A percentile compares a stretch with the other conserved stretches of the same genome.
These are phyloP conservation scores for Diploptera punctata DNA, from an alignment of 2,888 invertebrate genomes.

Conservation along the genomic window DNA sequence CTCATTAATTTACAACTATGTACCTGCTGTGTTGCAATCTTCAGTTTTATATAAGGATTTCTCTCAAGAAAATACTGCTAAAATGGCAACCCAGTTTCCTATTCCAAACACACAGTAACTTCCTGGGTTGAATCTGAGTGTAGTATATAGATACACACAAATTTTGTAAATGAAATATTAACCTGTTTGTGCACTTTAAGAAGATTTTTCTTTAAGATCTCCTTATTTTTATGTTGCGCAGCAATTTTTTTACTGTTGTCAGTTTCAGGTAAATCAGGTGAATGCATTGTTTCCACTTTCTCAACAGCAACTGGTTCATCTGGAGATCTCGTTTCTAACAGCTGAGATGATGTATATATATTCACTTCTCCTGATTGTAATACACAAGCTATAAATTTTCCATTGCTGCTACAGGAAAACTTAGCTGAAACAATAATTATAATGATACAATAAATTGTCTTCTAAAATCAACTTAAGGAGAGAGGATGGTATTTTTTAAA, in stretches of 20 bases:
- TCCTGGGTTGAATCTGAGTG: too few relatives aligned
- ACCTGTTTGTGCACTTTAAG: conserved; percentile 17
- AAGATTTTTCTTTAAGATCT: background rate
- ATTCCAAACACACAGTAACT: too few relatives aligned
- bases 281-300: background rate
- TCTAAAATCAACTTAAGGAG: too few relatives aligned
- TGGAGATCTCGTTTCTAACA: conserved; percentile 46
- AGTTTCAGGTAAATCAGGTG: background rate
- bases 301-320: conserved; percentile 10
- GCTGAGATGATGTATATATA: conserved; percentile 59
- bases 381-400: conserved; percentile 65
- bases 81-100: too few relatives aligned
- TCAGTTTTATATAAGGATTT: too few relatives aligned
- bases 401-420: conserved; percentile 61
- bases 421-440: conserved; percentile 49
- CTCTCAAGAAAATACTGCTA: too few relatives aligned
- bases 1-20: too few relatives aligned
- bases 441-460: too few relatives aligned
- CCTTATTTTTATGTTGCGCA: background rate
- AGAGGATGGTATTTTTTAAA: too few relatives aligned
- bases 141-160: too few relatives aligned
- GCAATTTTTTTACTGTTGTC: background rate
- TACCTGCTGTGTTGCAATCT: too few relatives aligned
- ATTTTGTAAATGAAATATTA: too few relatives aligned
- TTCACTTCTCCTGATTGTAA: conserved; percentile 65